Base-by-base conservation (phyloP, 2,113 vertebrate genomes). In the Donacobius atricapilla region DNA sequence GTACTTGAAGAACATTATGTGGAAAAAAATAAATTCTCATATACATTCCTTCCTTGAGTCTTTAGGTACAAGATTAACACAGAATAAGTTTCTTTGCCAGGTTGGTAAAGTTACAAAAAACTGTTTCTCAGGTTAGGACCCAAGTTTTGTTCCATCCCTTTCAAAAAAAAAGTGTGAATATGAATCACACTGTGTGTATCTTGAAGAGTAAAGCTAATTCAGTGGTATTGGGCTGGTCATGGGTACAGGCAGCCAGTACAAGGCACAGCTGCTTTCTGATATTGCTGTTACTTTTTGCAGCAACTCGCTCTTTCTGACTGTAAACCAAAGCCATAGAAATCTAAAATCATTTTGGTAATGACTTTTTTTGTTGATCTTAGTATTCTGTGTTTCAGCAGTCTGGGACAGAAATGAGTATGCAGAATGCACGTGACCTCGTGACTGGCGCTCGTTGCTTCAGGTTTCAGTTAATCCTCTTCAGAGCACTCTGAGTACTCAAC, bases 361-460 rank as follows among this genome's bases (percentile, higher is more conserved):
- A 31, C 8, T 42, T 83, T 31, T 79, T 88, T 48, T 51, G 17
- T 72, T 85, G 13, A 19, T 22, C 10, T 35, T 77, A 40, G 45
- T 82, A 64, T 76, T 81, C 65, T 76, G 18, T 39, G 9, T 93
- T 91, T 85, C 76, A 45, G 7, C 27, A 51, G 7, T 44, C 33
- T 73, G n/a, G 44, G 60, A n/a, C 0, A 2, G n/a, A 88, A 73
- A 50, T 16, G 7, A 60, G 25, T 23, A 19, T 0, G 0, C 11
- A 50, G 45, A 76, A 68, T 2, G 3, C 28, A 33, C 0, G 0
- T 75, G 71, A 85, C 22, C 23, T 14, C 15, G 1, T 0, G 0
- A 66, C 83, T 80, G 63, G 68, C 2, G 19, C 25, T 89, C 2
- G 0, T 13, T 68, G 54, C 23, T 95, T 92, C 71, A 78, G 28